Evolutionary conservation across 1,140 invertebrate species (phyloP), one percentile per base, ranked within the genome.

Genomic region (Brachionus koreanus): DNA sequence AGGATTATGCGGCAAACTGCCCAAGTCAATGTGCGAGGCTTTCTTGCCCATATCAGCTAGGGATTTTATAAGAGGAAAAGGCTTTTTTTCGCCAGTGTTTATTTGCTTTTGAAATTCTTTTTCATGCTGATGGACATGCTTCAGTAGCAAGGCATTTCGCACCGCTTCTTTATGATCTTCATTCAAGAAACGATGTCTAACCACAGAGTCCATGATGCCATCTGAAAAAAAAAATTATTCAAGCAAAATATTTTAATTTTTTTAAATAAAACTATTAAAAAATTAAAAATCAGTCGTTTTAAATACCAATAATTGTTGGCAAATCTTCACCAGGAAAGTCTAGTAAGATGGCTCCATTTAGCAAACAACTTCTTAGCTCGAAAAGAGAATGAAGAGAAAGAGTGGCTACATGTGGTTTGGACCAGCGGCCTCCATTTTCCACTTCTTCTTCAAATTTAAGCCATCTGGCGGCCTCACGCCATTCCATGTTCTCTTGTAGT

Each of bases 11-110:
- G 37, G 19, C 19, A 74, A 23, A 46, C 12, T 74, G 4, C 49
- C 39, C 49, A 79, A 39, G 19, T 95, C 95, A 63, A 93, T 94
- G 19, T 95, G 94, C 19, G 96, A 97, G 88, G 96, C 94, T 88
- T 96, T 97, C 84, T 93, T 92, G 84, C 96, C 95, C 85, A 98
- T 98, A 86, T 99, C 97, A 19, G 96, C 95, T 83, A 99, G 90
- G 7, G 96, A 98, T 84, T 96, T 91, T 84, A 98, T 98, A 74
- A 98, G 92, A 5, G 96, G 96, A 77, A 98, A 89, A 83, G 94
- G 91, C 35, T 94, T 93, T 90, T 94, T 93, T 84, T 91, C 91
- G 39, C 87, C 86, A 86, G 93, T 93, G 84, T 92, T 85, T 65
- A 86, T 85, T 69, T 84, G 83, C 23, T 83, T 84, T 43, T 84